These are phyloP conservation scores for Eupithecia subumbrata DNA, from an alignment of 2,888 invertebrate genomes.

Conservation along the genomic window DNA sequence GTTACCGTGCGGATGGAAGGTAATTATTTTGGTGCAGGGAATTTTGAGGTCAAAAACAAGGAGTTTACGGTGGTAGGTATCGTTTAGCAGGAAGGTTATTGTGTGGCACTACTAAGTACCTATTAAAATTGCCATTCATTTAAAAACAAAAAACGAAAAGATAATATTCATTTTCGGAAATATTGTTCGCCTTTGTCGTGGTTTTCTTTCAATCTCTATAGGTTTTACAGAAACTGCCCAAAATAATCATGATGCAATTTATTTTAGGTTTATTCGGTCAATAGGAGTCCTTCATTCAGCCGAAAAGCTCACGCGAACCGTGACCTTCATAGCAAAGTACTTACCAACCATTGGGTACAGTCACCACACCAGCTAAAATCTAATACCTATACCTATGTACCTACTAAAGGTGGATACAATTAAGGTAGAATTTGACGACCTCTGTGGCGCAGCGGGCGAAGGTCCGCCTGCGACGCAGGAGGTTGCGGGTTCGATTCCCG, in stretches of 20 bases:
- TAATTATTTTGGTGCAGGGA: neutral
- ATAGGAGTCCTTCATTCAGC: slow-evolving; percentile 45
- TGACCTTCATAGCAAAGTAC: slow-evolving; percentile 39
- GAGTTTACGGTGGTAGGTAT: neutral
- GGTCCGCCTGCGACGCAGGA: too few relatives aligned
- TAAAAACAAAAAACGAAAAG: neutral
- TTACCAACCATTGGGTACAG: slow-evolving; percentile 20
- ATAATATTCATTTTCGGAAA: neutral
- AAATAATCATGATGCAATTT: slow-evolving; percentile 43
- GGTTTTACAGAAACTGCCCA: neutral
- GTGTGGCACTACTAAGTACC: neutral
- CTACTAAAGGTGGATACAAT: neutral
- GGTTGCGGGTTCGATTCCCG: too few relatives aligned
- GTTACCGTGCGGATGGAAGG: neutral
- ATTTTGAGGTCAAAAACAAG: neutral
- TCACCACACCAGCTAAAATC: slow-evolving; percentile 1
- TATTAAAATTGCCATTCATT: neutral
- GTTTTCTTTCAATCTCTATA: neutral
- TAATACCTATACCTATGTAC: neutral
- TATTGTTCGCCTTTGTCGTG: neutral
- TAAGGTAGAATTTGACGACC: neutral
- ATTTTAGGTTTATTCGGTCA: slow-evolving; percentile 41
- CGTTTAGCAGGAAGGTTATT: neutral
- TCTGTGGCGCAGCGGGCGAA: too few relatives aligned
- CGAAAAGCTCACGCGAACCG: slow-evolving; percentile 41